Conservation (phyloP, 2,113 vertebrate genomes). For the Podilymbus podiceps region DNA sequence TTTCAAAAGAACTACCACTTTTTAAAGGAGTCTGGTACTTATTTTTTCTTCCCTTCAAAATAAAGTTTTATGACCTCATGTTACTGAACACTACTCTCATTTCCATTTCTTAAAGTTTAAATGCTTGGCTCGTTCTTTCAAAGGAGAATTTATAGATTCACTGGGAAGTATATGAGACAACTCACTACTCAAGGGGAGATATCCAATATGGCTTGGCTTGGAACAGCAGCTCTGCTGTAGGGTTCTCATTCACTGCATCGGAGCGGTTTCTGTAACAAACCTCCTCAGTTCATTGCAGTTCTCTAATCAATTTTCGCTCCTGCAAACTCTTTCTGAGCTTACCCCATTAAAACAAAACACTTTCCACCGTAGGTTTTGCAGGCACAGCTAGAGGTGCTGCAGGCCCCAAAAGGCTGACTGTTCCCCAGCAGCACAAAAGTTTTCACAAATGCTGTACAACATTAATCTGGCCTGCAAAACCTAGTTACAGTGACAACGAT, state of each 20-base stretch:
- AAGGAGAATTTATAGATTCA: not conserved
- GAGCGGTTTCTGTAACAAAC: not conserved
- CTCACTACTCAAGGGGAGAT: not conserved
- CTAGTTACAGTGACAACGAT: not conserved
- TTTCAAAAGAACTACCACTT: not conserved
- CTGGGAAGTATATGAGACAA: not conserved
- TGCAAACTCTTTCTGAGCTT: not conserved
- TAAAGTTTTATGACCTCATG: not conserved
- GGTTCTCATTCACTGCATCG: rapidly evolving
- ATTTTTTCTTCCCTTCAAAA: not conserved
- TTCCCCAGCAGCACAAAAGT: not conserved
- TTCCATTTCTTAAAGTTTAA: not conserved
- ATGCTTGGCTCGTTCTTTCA: not conserved
- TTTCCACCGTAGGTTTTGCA: not conserved
- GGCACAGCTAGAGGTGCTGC: not conserved
- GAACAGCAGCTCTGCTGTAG: not conserved
- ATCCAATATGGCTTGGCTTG: not conserved
- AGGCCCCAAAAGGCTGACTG: not conserved
- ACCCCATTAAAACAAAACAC: not conserved
- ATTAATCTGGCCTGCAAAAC: not conserved
- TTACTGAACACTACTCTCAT: not conserved
- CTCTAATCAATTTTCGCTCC: not conserved
- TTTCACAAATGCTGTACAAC: rapidly evolving
- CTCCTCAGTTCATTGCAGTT: not conserved
- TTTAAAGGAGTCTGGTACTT: not conserved